phyloP scores from a whole-genome alignment of 2,888 invertebrate species.

The Phrixothrix hirtus region DNA sequence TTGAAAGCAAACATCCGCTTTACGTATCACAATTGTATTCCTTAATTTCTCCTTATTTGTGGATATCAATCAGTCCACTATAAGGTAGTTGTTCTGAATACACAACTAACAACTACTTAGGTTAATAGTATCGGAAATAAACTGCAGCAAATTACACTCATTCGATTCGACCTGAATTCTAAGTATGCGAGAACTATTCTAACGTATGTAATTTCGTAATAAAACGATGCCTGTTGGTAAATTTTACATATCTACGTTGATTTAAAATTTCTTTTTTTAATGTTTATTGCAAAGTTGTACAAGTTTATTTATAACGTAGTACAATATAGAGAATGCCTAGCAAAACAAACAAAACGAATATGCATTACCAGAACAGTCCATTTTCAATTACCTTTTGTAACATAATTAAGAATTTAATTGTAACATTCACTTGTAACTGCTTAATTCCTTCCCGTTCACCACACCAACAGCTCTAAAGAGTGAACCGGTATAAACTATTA shows the following conservation, averaged over 20 bases:
- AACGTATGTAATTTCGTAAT: constrained; percentile 2
- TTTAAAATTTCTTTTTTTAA: constrained; percentile 1
- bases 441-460: too few species aligned
- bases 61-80: constrained; percentile 10
- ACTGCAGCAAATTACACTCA: constrained; percentile 19
- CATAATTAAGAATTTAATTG: too few species aligned
- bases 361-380: too few species aligned
- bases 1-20: constrained; percentile 17
- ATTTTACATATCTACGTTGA: background rate
- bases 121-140: constrained; percentile 25
- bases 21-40: constrained; percentile 2
- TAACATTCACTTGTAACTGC: too few species aligned
- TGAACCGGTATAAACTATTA: too few species aligned
- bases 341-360: too few species aligned
- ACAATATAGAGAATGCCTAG: too few species aligned
- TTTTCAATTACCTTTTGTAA: too few species aligned
- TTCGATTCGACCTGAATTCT: constrained; percentile 22
- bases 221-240: background rate
- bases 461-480: too few species aligned
- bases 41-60: constrained; percentile 8
- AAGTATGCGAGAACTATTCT: constrained; percentile 11
- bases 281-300: background rate
- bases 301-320: too few species aligned
- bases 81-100: constrained; percentile 13
- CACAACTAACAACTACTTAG: constrained; percentile 16